These are phyloP conservation scores for Tromatobia lineatoria DNA, from an alignment of 2,888 invertebrate species.

Conservation along the genomic window DNA sequence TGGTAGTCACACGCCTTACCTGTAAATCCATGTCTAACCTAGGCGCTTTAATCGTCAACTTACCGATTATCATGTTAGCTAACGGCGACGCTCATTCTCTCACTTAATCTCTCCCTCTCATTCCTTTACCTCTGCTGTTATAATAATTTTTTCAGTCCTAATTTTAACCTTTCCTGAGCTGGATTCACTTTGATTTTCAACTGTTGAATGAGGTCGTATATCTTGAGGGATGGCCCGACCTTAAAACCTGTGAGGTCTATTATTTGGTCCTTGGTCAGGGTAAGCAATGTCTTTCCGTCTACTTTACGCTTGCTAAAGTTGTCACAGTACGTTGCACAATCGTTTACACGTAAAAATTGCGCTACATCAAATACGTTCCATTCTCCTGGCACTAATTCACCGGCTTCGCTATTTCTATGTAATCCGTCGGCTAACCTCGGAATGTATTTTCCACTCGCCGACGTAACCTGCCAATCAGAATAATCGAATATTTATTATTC, in stretches of 20 bases:
- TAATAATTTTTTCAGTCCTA: constrained; percentile 89
- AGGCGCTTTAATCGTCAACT: constrained; percentile 49
- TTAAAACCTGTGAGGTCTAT: constrained; percentile 96
- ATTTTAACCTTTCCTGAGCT: constrained; percentile 89
- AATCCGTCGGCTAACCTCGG: constrained; percentile 86
- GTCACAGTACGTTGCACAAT: constrained; percentile 89
- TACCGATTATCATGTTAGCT: constrained; percentile 60
- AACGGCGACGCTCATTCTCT: constrained; percentile 30
- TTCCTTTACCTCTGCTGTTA: constrained; percentile 81
- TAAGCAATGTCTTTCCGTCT: constrained; percentile 92
- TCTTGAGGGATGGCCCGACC: constrained; percentile 97
- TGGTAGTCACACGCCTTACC: constrained; percentile 77
- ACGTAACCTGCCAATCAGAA: constrained; percentile 83
- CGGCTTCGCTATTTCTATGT: constrained; percentile 86
- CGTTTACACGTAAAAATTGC: constrained; percentile 95
- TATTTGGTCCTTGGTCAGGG: constrained; percentile 95
- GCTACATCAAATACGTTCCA: constrained; percentile 96
- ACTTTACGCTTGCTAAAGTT: constrained; percentile 89
- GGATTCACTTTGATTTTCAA: constrained; percentile 94
- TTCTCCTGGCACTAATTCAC: constrained; percentile 88
- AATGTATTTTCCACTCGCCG: constrained; percentile 87
- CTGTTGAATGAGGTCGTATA: constrained; percentile 96
- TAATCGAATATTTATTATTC: not conserved
- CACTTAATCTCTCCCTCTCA: not conserved
- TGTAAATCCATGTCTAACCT: constrained; percentile 81